Evolutionary conservation across 2,797 vertebrate genomes (phyloP).

Genomic region (Xenopus petersii): DNA sequence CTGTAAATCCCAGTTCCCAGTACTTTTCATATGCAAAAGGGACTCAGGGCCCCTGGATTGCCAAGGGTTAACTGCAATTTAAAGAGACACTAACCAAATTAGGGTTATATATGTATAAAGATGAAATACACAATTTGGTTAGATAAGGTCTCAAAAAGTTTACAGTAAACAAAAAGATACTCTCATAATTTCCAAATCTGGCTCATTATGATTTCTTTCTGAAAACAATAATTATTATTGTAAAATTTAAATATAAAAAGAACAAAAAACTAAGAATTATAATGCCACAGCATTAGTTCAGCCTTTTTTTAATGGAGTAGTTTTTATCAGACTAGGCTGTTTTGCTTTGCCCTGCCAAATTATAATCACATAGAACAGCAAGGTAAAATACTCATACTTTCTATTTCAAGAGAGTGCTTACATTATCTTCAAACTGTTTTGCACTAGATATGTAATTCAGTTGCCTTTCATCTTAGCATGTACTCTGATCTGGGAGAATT

Average conservation of each 20-base stretch:
- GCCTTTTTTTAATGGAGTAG: conserved; percentile 1
- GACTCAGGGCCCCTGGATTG: too few relatives aligned
- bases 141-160: too few relatives aligned
- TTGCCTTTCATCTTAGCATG: conserved; percentile 29
- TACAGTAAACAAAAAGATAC: too few relatives aligned
- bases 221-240: conserved; percentile 1
- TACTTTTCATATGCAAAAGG: too few relatives aligned
- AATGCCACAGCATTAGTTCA: conserved; percentile 7
- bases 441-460: conserved; percentile 19
- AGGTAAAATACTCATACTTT: neutral
- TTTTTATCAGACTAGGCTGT: conserved; percentile 1
- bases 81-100: too few relatives aligned
- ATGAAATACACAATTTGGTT: too few relatives aligned
- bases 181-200: neutral
- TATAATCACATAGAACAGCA: conserved; percentile 3
- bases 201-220: neutral
- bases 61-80: too few relatives aligned
- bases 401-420: conserved; percentile 11
- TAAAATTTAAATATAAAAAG: neutral
- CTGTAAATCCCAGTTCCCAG: too few relatives aligned
- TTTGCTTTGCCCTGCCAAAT: conserved; percentile 10
- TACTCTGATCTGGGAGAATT: conserved; percentile 36
- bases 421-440: conserved; percentile 25
- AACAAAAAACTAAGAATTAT: neutral
- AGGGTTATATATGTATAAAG: too few relatives aligned